Evolutionary conservation across 1,140 invertebrate genomes (phyloP).

Genomic region (Polypedilum vanderplanki): DNA sequence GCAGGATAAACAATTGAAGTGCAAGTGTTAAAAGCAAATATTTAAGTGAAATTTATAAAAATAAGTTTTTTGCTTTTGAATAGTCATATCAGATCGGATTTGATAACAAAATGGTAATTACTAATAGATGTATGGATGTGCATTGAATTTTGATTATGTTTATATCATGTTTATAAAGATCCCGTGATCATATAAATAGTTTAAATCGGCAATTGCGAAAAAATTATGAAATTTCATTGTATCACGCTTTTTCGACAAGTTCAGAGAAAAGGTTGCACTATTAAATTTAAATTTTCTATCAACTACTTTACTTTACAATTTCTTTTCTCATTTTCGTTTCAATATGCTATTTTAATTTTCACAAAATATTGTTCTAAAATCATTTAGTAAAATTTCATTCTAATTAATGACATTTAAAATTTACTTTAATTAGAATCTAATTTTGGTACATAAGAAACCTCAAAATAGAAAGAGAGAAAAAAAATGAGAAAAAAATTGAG

Average conservation of each 20-base stretch:
- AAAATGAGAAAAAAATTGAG: constrained; percentile 22
- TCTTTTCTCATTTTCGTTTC: no score
- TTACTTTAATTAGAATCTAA: no score
- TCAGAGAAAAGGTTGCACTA: background rate
- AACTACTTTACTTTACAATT: no score
- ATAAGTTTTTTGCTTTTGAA: background rate
- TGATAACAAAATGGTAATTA: background rate
- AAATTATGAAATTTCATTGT: constrained; percentile 3
- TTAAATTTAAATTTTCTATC: background rate
- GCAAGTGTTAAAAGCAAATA: background rate
- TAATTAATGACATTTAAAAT: background rate
- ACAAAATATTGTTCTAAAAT: background rate
- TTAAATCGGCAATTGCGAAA: background rate
- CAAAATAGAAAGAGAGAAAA: background rate
- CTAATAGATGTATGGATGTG: background rate
- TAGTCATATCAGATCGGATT: background rate
- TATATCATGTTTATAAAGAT: no score
- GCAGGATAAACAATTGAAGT: background rate
- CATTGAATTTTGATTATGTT: background rate
- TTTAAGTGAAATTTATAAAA: background rate
- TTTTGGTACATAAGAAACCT: background rate
- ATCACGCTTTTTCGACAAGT: background rate
- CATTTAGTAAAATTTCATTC: background rate
- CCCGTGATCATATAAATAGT: background rate
- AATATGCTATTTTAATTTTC: background rate